Evolutionary conservation across 2,113 vertebrate genomes (phyloP).

Genomic region (Clarias gariepinus): DNA sequence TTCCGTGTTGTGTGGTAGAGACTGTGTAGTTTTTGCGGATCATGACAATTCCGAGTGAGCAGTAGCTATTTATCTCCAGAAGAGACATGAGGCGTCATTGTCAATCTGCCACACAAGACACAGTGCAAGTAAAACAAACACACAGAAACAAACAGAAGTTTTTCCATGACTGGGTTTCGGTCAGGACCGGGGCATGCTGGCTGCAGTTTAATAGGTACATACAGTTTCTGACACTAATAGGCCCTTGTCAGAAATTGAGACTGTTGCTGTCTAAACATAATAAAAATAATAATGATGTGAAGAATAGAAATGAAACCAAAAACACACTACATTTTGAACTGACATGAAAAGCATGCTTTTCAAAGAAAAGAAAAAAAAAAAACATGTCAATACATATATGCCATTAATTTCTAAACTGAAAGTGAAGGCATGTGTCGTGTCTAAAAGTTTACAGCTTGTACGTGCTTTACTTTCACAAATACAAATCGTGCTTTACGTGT

Average conservation of each 20-base stretch:
- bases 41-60: slow-evolving; percentile 10
- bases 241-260: not conserved
- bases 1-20: slow-evolving; percentile 37
- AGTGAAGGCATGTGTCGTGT: not conserved
- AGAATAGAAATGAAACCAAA: not conserved
- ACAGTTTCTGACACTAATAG: not conserved
- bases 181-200: not conserved
- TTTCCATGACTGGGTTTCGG: slow-evolving; percentile 10
- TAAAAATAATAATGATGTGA: slow-evolving; percentile 44
- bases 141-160: not conserved
- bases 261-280: slow-evolving; percentile 46
- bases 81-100: not conserved
- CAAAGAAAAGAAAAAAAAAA: not conserved
- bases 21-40: slow-evolving; percentile 23
- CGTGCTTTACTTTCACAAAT: not conserved
- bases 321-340: not conserved
- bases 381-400: not conserved
- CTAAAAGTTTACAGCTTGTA: not conserved
- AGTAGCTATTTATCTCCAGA: not conserved
- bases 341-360: not conserved
- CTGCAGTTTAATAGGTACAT: not conserved
- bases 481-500: not conserved
- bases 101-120: slow-evolving; percentile 5
- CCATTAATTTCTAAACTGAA: not conserved
- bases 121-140: not conserved